Conservation (phyloP, 2,113 vertebrate genomes). For the Sylvia atricapilla region DNA sequence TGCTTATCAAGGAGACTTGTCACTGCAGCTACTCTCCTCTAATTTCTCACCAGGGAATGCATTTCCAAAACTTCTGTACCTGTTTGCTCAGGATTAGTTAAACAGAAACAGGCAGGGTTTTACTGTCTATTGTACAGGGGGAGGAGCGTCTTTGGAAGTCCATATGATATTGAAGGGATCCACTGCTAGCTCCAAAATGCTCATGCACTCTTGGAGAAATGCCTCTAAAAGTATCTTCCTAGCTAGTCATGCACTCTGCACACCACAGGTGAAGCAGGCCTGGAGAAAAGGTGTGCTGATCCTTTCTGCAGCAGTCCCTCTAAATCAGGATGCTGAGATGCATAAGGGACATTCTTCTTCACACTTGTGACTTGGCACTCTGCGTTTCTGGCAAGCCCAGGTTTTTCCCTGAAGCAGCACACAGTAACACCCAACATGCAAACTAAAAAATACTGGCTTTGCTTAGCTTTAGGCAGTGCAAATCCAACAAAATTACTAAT, state of each 20-base stretch:
- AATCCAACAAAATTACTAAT: neutral
- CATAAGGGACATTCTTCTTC: neutral
- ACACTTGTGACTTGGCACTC: neutral
- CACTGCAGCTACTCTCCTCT: neutral
- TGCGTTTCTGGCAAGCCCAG: neutral
- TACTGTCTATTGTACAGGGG: neutral
- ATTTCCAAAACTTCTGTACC: neutral
- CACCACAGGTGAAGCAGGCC: neutral
- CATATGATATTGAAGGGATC: fast-evolving
- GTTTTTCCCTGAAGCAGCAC: neutral
- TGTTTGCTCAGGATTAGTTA: neutral
- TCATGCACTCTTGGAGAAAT: neutral
- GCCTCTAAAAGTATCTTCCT: neutral
- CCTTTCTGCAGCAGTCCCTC: neutral
- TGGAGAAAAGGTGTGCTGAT: neutral
- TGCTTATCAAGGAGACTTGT: neutral
- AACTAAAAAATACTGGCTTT: neutral
- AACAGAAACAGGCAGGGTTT: neutral
- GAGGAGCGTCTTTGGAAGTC: neutral
- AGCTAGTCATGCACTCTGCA: neutral
- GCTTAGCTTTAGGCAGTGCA: neutral
- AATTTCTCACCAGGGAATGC: neutral
- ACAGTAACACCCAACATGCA: neutral
- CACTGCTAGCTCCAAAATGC: neutral
- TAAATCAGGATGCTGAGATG: neutral